phyloP scores from a whole-genome alignment of 2,888 invertebrate species.

The Drosophila dives region DNA sequence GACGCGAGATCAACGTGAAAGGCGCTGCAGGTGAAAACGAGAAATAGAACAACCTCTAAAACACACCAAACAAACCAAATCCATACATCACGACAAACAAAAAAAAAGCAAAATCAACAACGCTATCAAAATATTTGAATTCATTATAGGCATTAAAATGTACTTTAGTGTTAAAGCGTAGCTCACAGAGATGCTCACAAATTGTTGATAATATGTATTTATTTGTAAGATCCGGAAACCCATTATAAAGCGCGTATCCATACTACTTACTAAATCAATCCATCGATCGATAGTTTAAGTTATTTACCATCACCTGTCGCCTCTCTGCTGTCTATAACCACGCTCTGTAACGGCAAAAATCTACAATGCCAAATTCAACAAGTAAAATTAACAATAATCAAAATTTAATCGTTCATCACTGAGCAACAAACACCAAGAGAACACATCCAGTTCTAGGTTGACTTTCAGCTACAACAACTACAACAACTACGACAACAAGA shows the following conservation, averaged over 20 bases:
- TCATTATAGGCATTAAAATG: constrained; percentile 26
- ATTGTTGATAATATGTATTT: constrained; percentile 29
- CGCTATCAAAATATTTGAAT: constrained; percentile 27
- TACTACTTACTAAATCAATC: not conserved
- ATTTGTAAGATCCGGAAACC: constrained; percentile 11
- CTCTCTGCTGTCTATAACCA: constrained; percentile 34
- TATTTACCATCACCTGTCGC: constrained; percentile 13
- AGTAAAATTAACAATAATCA: not conserved
- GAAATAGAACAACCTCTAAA: constrained; percentile 42
- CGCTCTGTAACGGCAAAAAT: constrained; percentile 45
- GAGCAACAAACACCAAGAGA: constrained; percentile 31
- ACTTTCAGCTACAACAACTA: constrained; percentile 4
- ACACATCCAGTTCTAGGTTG: constrained; percentile 5
- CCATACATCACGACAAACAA: not conserved
- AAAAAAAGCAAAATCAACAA: not conserved
- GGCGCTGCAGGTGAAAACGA: constrained; percentile 68
- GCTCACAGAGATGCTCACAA: constrained; percentile 48
- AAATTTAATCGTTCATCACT: constrained; percentile 1
- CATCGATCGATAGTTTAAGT: constrained; percentile 20
- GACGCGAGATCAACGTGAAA: constrained; percentile 83
- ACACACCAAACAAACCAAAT: not conserved
- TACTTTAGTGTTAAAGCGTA: constrained; percentile 33
- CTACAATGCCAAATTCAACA: constrained; percentile 28
- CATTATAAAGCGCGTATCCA: constrained; percentile 16
- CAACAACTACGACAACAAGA: not conserved